Evolutionary conservation across 2,113 vertebrate genomes (phyloP).

Genomic region (Girardinichthys multiradiatus): DNA sequence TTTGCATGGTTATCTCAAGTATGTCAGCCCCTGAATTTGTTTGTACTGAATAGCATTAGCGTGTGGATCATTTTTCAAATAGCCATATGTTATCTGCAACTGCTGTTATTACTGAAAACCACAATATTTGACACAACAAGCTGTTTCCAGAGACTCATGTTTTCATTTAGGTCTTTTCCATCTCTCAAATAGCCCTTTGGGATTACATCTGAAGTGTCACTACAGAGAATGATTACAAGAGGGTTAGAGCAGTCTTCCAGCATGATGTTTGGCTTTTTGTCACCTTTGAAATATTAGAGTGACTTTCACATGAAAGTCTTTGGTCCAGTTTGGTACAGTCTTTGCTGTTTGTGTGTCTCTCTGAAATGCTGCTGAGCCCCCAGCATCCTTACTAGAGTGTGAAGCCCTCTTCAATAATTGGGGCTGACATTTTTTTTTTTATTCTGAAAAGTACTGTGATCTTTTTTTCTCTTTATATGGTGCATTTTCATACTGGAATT

Average conservation of each 20-base stretch:
- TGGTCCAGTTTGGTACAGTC: slow-evolving; percentile 34
- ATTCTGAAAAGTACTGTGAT: slow-evolving; percentile 32
- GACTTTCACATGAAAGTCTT: slow-evolving; percentile 34
- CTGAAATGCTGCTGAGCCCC: slow-evolving; percentile 34
- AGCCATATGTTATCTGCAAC: slow-evolving; percentile 12
- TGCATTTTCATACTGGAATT: neutral
- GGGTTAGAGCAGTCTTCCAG: slow-evolving; percentile 26
- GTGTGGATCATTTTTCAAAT: slow-evolving; percentile 10
- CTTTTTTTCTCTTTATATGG: slow-evolving; percentile 8
- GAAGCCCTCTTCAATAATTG: slow-evolving; percentile 33
- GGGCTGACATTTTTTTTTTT: slow-evolving; percentile 38
- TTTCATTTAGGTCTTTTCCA: slow-evolving; percentile 42
- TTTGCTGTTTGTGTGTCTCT: slow-evolving; percentile 18
- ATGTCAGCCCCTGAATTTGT: slow-evolving; percentile 10
- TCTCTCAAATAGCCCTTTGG: slow-evolving; percentile 17
- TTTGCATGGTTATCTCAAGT: slow-evolving; percentile 11
- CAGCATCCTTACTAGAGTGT: slow-evolving; percentile 37
- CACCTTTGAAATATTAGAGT: slow-evolving; percentile 30
- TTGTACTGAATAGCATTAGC: slow-evolving; percentile 14
- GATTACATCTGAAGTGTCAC: slow-evolving; percentile 32
- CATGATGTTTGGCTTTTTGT: slow-evolving; percentile 18
- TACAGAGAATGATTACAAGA: slow-evolving; percentile 44
- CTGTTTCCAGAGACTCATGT: slow-evolving; percentile 8
- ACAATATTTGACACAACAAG: slow-evolving; percentile 15
- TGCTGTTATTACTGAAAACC: slow-evolving; percentile 12